Conservation (phyloP, 2,113 vertebrate genomes). For the Tetrax tetrax region DNA sequence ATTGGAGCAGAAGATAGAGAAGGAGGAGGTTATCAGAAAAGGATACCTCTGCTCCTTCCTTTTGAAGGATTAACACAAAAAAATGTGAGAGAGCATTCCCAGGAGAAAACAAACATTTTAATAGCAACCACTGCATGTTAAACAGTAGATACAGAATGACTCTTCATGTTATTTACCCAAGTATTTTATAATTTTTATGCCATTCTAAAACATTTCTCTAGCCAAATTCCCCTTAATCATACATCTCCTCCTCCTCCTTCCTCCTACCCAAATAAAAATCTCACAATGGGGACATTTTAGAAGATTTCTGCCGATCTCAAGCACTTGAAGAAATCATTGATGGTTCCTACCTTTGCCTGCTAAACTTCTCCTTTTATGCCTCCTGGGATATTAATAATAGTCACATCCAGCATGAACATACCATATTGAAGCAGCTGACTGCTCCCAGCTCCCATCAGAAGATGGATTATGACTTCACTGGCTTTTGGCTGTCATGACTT, state of each 20-base stretch:
- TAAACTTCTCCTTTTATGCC: not conserved
- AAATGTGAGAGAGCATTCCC: not conserved
- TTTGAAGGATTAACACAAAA: not conserved
- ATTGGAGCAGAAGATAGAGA: not conserved
- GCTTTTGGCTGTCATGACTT: not conserved
- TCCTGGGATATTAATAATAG: not conserved
- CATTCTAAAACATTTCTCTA: not conserved
- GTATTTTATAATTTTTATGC: not conserved
- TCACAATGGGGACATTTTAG: rapidly evolving
- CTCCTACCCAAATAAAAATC: not conserved
- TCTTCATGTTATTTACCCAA: not conserved
- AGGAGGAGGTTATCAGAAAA: not conserved
- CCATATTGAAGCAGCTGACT: not conserved
- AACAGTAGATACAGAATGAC: not conserved
- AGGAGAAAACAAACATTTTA: not conserved
- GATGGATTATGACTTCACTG: not conserved
- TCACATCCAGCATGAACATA: not conserved
- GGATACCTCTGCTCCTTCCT: not conserved
- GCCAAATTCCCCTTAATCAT: not conserved
- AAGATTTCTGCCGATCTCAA: not conserved
- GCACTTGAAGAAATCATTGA: not conserved
- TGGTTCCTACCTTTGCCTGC: not conserved
- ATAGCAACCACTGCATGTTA: not conserved
- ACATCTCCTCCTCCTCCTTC: not conserved
- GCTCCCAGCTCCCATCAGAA: not conserved